Base-by-base conservation (phyloP, 1,140 invertebrate species). In the Pseudomyrmex cubaensis region DNA sequence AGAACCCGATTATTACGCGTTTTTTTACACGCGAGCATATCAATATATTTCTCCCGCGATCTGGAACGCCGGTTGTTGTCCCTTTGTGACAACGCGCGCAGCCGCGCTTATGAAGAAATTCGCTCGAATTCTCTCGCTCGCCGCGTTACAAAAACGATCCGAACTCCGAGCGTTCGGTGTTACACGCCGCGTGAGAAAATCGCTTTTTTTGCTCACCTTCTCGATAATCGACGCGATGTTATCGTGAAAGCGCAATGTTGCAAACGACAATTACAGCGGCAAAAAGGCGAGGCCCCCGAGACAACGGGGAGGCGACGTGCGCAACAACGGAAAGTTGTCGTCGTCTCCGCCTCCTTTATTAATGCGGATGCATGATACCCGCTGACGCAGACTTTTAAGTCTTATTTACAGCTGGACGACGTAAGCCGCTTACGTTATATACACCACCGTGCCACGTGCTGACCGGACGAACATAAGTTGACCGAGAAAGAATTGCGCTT, bases 331-430 rank as follows among this genome's bases (percentile, higher is more conserved):
- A 17, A 50, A 17, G 61, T 66, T 17, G 10, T 25, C 66, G 17
- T 17, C 50, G 62, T 66, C 61, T 50, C 59, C 48, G 17, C 48
- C 22, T 54, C 35, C 62, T 77, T 77, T 66, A 77, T 77, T 77
- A 77, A 77, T 77, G 62, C 62, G 50, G 74, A 77, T 66, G 74
- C 50, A 77, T 35, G 74, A 64, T 20, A 22, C 61, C 10, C 25
- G 13, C 50, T 77, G 50, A 66, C 50, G 35, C 50, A 77, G 50
- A 66, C 74, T 56, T 54, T 77, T 66, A 77, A 66, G 74, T 77
- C 50, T 77, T 77, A 77, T 77, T 77, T 77, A 54, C 62, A 66
- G 62, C 74, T 44, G 62, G 46, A 66, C 50, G n/a, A 77, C 50
- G 62, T 77, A 77, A 77, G 62, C 61, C 12, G 74, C 61, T 77